Evolutionary conservation across 2,113 vertebrate genomes (phyloP).

Genomic region (Carassius carassius): DNA sequence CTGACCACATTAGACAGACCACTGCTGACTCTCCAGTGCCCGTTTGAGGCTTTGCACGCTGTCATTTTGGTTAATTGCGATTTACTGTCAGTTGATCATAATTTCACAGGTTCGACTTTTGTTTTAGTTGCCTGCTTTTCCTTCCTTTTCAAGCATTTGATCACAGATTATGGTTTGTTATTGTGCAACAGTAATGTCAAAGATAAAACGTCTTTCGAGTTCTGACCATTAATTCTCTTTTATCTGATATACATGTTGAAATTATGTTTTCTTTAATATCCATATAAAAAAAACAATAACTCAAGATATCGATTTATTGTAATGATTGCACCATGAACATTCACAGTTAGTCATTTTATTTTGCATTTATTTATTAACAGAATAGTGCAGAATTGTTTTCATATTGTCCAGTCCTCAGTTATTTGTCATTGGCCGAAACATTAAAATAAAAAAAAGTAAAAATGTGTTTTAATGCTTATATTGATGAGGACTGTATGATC

Average conservation of each 20-base stretch:
- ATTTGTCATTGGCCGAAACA: no score
- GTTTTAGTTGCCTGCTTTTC: background rate
- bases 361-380: no score
- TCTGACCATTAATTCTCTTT: background rate
- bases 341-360: no score
- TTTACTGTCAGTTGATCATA: background rate
- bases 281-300: no score
- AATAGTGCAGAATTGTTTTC: no score
- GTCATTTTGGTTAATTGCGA: slow-evolving; percentile 2
- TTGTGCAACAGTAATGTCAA: background rate
- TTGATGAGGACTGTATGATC: no score
- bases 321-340: no score
- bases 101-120: background rate
- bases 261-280: no score
- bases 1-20: slow-evolving; percentile 33
- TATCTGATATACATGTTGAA: background rate
- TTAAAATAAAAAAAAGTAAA: no score
- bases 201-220: background rate
- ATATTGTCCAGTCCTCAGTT: no score
- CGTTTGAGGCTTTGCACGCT: slow-evolving; percentile 5
- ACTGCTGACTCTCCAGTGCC: background rate
- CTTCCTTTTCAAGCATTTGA: background rate
- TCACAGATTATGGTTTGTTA: background rate
- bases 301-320: no score
- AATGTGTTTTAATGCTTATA: no score